Percentiles rank a stretch among this genome's conserved stretches.
phyloP scores from a whole-genome alignment of 1,140 invertebrate genomes.

The Halesus radiatus region DNA sequence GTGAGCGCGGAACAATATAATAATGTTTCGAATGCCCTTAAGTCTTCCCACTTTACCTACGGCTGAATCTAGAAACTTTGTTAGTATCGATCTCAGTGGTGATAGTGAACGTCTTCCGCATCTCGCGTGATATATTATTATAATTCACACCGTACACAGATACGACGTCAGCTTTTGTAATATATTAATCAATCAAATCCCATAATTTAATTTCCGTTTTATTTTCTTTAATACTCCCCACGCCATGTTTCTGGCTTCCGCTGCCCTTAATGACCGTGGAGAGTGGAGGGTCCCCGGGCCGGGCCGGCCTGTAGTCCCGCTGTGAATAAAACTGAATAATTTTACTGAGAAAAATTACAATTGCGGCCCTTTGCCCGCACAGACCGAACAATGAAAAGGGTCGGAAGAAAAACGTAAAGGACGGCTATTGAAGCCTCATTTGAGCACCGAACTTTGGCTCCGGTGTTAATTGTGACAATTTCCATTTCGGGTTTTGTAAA shows the following conservation, averaged over 20 bases:
- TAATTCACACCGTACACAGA: constrained; percentile 6
- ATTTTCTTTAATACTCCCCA: constrained; percentile 10
- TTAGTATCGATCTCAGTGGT: no score
- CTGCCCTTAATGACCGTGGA: constrained; percentile 25
- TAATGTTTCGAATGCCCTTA: no score
- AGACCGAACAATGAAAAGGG: neutral
- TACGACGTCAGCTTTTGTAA: neutral
- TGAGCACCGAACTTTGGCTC: constrained; percentile 3
- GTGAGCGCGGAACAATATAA: no score
- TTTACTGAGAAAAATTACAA: constrained; percentile 43
- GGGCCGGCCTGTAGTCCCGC: neutral
- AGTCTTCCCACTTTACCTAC: no score
- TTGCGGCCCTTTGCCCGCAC: constrained; percentile 6
- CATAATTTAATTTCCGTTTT: constrained; percentile 34
- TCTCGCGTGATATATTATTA: neutral
- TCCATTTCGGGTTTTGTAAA: no score
- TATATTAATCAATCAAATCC: constrained; percentile 27
- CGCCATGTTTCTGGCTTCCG: constrained; percentile 22
- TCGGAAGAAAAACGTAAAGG: constrained; percentile 15
- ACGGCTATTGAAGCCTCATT: constrained; percentile 6
- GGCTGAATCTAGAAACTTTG: no score
- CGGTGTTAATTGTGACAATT: neutral
- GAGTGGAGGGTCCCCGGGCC: neutral
- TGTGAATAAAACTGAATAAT: constrained; percentile 28
- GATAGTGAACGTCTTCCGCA: no score